Base-by-base conservation (phyloP, 2,797 vertebrate genomes). In the Apodemus agrarius region DNA sequence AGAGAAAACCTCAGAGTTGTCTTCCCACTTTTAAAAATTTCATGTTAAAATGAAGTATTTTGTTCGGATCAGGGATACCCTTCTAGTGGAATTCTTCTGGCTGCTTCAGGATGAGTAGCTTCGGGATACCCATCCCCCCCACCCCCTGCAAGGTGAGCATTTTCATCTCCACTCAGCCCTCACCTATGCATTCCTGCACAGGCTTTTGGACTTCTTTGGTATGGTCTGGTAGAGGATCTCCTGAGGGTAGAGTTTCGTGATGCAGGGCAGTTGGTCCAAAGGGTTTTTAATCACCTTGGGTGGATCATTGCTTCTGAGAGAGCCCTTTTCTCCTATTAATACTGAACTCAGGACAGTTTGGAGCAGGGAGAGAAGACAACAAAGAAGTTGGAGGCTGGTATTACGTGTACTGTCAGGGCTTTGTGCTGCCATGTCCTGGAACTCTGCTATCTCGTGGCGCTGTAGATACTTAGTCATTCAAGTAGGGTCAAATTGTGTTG, bases 41-140 rank as follows among this genome's bases (percentile, higher is more conserved):
- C 81, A 13, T 76, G 52, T 89, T 46, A 80, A 84, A 67, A 82
- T 43, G 46, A 85, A 81, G 88, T 6, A 74, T 79, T 96, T 46
- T 92, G 46, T 24, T 46, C 37, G 52, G 22, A 31, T 93, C 37
- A 43, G 17, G n/a, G 67, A 80, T 52, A 14, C 16, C 17, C 8
- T 88, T 61, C 69, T 80, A 22, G 24, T 21, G 3, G 34, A 72
- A 88, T 69, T 24, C 24, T 61, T 43, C 24, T 82, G 24, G 57
- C 13, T 82, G 16, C 2, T 43, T 43, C 4, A 11, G 26, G 26
- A 31, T 43, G 9, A 90, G 37, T 17, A 37, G 31, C 46, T 31
- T 46, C 43, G 29, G 31, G 49, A 61, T 9, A 14, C 69, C n/a
- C 69, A 72, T 21, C 14, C 14, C 4, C 4, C 11, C 11, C 19